phyloP scores from a whole-genome alignment of 2,888 invertebrate genomes.

The Ypsolopha scabrella region DNA sequence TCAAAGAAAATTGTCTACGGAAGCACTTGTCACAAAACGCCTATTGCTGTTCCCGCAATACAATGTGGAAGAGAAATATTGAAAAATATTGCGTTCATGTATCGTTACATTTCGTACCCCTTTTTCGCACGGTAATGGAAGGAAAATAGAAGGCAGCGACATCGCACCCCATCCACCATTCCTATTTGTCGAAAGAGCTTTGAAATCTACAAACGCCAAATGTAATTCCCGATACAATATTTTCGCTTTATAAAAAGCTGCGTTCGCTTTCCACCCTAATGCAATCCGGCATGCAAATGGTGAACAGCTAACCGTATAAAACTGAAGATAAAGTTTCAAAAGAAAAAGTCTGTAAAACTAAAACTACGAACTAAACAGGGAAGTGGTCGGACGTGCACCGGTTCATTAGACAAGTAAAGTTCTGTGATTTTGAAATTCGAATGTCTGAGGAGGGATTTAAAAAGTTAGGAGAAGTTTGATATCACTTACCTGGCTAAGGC shows the following conservation, averaged over 20 bases:
- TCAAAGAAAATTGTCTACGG: conserved; percentile 21
- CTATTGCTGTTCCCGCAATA: conserved; percentile 39
- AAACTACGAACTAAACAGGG: conserved; percentile 25
- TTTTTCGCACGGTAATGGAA: conserved; percentile 43
- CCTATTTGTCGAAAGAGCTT: background rate
- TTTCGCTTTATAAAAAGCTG: conserved; percentile 15
- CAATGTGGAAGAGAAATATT: conserved; percentile 37
- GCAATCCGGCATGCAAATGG: conserved; percentile 36
- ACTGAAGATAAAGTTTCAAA: conserved; percentile 22
- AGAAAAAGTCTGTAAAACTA: conserved; percentile 29
- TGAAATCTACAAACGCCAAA: conserved; percentile 20
- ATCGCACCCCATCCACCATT: background rate
- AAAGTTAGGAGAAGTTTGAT: background rate
- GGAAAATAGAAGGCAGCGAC: conserved; percentile 21
- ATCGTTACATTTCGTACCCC: conserved; percentile 20
- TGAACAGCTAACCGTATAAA: conserved; percentile 20
- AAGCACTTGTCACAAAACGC: conserved; percentile 16
- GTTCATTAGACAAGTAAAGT: conserved; percentile 43
- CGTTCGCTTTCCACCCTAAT: conserved; percentile 14
- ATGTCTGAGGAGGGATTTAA: background rate
- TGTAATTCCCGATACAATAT: conserved; percentile 27
- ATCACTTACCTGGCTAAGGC: conserved; percentile 58
- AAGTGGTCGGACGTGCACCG: conserved; percentile 17
- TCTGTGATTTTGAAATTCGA: conserved; percentile 13
- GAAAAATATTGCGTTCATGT: conserved; percentile 45